Evolutionary conservation across 1,140 invertebrate genomes (phyloP).

Genomic region (Colletes gigas): DNA sequence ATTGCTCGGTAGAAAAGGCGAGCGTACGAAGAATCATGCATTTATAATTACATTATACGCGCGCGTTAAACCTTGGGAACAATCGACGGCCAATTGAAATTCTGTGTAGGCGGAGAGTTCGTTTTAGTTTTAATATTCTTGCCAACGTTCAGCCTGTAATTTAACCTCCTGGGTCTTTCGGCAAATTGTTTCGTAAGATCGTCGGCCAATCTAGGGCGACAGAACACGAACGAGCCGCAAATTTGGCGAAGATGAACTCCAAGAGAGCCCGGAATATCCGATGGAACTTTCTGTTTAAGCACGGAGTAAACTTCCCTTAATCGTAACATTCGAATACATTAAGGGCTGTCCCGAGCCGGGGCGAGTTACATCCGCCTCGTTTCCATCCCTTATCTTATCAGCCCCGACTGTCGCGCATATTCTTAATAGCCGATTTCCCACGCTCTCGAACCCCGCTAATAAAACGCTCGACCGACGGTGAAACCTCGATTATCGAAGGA

Average conservation of each 20-base stretch:
- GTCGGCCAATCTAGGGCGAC: not conserved
- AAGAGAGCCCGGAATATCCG: not conserved
- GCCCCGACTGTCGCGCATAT: not conserved
- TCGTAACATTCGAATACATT: conserved; percentile 15
- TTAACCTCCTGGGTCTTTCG: too few relatives aligned
- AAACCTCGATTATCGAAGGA: conserved; percentile 34
- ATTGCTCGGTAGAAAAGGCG: too few relatives aligned
- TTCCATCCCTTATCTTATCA: not conserved
- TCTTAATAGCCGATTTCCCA: not conserved
- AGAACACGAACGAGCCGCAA: conserved; percentile 14
- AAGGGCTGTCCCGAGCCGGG: not conserved
- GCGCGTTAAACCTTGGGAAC: too few relatives aligned
- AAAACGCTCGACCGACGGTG: conserved; percentile 13
- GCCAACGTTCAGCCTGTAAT: too few relatives aligned
- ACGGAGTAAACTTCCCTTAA: conserved; percentile 31
- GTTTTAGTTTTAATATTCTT: too few relatives aligned
- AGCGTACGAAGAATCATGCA: too few relatives aligned
- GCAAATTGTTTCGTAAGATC: not conserved
- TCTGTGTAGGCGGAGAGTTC: too few relatives aligned
- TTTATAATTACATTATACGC: too few relatives aligned
- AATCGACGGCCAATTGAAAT: too few relatives aligned
- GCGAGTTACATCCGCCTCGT: not conserved
- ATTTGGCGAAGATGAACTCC: not conserved
- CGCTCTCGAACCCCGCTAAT: conserved; percentile 7
- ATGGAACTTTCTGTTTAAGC: conserved; percentile 26